These are phyloP conservation scores for Hapalemur alaotrensis DNA, from an alignment of 2,797 vertebrate species.

Conservation along the genomic window DNA sequence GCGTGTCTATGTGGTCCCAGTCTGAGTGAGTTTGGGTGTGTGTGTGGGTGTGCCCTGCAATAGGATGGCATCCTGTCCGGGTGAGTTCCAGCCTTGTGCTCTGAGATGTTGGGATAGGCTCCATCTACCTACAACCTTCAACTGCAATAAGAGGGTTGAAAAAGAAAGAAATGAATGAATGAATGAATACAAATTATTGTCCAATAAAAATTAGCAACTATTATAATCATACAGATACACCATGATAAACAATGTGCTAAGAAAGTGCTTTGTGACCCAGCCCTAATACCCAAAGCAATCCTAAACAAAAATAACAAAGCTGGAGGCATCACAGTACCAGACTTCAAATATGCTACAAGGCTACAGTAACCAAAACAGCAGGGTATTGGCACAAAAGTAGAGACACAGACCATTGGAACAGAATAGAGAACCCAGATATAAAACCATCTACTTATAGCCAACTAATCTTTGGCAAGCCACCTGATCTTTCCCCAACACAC, in stretches of 20 bases:
- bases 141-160: neutral
- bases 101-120: neutral
- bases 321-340: too few species aligned
- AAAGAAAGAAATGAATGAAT: neutral
- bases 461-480: too few species aligned
- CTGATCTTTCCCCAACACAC: too few species aligned
- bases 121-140: neutral
- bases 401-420: too few species aligned
- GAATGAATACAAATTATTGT: neutral
- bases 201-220: neutral
- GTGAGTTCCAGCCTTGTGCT: neutral
- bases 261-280: neutral
- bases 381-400: too few species aligned
- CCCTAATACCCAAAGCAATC: neutral
- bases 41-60: neutral
- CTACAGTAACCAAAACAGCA: too few species aligned
- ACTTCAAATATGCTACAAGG: too few species aligned
- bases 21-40: neutral
- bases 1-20: too few species aligned
- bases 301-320: too few species aligned
- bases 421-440: too few species aligned
- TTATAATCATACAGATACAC: neutral
- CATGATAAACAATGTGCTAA: neutral
- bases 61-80: neutral
- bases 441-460: too few species aligned